Conservation (phyloP, 2,797 vertebrate species). For the Chaenodraco wilsoni region DNA sequence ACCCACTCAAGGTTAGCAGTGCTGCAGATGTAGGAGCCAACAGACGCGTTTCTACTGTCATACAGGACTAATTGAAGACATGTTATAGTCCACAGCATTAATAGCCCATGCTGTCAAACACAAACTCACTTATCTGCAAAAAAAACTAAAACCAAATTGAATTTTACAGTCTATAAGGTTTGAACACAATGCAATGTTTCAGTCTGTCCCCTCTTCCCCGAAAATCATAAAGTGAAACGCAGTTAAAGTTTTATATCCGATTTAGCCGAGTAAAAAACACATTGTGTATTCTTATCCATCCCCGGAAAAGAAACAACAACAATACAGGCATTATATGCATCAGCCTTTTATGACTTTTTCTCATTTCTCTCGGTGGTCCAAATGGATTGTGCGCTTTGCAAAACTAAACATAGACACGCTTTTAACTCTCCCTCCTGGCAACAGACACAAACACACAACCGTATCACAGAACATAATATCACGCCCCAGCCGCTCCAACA, state of each 20-base stretch:
- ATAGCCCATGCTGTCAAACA: conserved; percentile 26
- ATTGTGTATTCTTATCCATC: conserved; percentile 13
- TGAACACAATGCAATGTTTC: conserved; percentile 30
- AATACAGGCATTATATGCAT: conserved; percentile 26
- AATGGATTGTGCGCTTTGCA: conserved; percentile 41
- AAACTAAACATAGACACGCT: conserved; percentile 40
- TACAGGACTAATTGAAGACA: conserved; percentile 42
- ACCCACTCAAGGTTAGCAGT: conserved; percentile 74
- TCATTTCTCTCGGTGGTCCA: conserved; percentile 45
- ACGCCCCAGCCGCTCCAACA: conserved; percentile 21
- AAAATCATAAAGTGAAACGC: conserved; percentile 40
- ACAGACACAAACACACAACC: conserved; percentile 22
- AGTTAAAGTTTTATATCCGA: conserved; percentile 40
- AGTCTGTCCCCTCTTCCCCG: conserved; percentile 4
- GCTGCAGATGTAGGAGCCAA: conserved; percentile 55
- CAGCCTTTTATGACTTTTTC: conserved; percentile 41
- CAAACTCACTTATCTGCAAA: conserved; percentile 26
- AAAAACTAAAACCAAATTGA: conserved; percentile 40
- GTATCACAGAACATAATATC: conserved; percentile 22
- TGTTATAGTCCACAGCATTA: conserved; percentile 29
- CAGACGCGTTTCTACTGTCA: conserved; percentile 37
- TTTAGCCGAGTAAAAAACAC: conserved; percentile 42
- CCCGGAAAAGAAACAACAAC: conserved; percentile 22
- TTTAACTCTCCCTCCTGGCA: conserved; percentile 44
- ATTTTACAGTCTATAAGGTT: conserved; percentile 36